Conservation (phyloP, 2,888 invertebrate species). For the Papilio gigon region DNA sequence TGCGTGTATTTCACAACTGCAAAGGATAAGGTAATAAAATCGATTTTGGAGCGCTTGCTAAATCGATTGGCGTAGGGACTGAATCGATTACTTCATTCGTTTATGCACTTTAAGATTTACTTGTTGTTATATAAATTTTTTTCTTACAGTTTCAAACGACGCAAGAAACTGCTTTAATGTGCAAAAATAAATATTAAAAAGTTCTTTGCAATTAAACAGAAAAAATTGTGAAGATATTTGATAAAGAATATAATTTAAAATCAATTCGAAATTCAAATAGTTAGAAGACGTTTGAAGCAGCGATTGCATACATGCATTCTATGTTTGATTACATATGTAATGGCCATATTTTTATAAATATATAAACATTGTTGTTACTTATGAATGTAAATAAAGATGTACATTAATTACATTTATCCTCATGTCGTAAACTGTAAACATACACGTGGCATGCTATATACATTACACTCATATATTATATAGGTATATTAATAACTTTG, state of each 20-base stretch:
- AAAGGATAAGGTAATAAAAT: slow-evolving; percentile 35
- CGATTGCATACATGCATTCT: not conserved
- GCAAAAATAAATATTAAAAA: not conserved
- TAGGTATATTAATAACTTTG: slow-evolving; percentile 11
- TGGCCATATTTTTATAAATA: not conserved
- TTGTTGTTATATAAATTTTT: not conserved
- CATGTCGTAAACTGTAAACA: slow-evolving; percentile 21
- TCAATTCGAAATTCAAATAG: not conserved
- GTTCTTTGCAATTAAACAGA: not conserved
- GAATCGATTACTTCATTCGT: not conserved
- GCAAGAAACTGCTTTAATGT: too few relatives aligned
- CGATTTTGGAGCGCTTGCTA: slow-evolving; percentile 21
- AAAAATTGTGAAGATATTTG: not conserved
- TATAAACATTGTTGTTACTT: slow-evolving; percentile 12
- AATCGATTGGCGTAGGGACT: slow-evolving; percentile 5
- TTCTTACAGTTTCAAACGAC: not conserved
- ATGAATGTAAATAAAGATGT: slow-evolving; percentile 20
- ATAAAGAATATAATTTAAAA: not conserved
- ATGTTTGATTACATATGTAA: not conserved
- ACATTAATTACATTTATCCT: slow-evolving; percentile 19
- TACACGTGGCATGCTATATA: slow-evolving; percentile 30
- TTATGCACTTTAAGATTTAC: not conserved
- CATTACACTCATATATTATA: not conserved
- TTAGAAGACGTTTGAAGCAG: not conserved
- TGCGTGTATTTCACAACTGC: slow-evolving; percentile 26